Evolutionary conservation across 2,888 invertebrate genomes (phyloP), one percentile per base, ranked within the genome.

Genomic region (Lamellibrachia satsuma): DNA sequence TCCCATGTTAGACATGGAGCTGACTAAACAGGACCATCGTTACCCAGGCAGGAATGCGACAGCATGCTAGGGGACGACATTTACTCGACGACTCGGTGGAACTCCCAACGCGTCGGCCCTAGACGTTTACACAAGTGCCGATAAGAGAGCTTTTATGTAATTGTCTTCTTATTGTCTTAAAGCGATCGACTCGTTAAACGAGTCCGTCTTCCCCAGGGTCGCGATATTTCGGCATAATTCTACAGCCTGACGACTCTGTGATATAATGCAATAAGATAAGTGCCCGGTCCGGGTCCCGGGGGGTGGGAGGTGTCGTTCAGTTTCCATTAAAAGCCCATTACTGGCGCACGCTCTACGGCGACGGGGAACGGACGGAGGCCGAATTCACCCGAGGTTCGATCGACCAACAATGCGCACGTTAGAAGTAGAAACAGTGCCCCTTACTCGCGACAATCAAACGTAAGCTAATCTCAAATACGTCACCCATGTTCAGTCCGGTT

Each of bases 161-260:
- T 91, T 93, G 39, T 75, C n/a, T 60, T 93, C 91, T 92, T 90
- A 92, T 92, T 93, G 92, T 93, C 92, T 92, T 92, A 91, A 92
- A 90, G 15, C 57, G 60, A 92, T 75, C 57, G 55, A 27, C 52
- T 39, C 90, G 60, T 92, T 91, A 52, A 90, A 52, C 55, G 39
- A 75, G 90, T 9, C 90, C 52, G 39, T 39, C 11, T 4, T 91
- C 91, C 91, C 91, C 0, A 7, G 91, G 91, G 51, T 52, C 22
- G 91, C 51, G 39, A 52, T 52, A 91, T 91, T 91, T 52, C 52
- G 52, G 91, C 52, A 52, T 51, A 91, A 91, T 51, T 52, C 91
- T 27, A 39, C 52, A 52, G 51, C 91, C 52, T 91, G 91, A 91
- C 52, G 52, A 52, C 91, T 15, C 91, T 52, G 52, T 91, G 91